A percentile compares a stretch with the other conserved stretches of the same genome.
phyloP scores from a whole-genome alignment of 2,888 invertebrate genomes.

The Caenorhabditis sp. region DNA sequence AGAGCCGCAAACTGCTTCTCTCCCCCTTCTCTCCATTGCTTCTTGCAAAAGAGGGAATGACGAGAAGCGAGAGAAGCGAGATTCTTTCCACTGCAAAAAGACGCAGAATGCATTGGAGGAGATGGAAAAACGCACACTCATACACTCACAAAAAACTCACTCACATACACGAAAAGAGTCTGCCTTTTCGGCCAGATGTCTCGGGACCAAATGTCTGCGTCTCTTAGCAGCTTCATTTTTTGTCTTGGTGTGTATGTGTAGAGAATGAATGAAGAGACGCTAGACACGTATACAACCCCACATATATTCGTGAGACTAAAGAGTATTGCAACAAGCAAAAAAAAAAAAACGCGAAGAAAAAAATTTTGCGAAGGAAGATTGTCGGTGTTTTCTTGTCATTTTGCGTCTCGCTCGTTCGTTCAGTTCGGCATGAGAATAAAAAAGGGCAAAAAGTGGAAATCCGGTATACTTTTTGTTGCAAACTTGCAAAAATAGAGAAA shows the following conservation, averaged over 20 bases:
- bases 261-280: neutral
- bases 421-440: neutral
- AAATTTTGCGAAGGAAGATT: neutral
- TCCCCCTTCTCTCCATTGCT: too few species aligned
- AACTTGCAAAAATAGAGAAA: neutral
- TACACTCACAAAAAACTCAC: too few species aligned
- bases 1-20: neutral
- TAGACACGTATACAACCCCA: neutral
- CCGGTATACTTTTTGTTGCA: neutral
- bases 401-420: neutral
- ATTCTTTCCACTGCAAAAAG: neutral
- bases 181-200: neutral
- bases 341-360: too few species aligned
- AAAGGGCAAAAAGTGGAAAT: neutral
- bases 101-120: neutral
- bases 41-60: neutral
- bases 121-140: neutral
- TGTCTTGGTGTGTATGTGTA: neutral
- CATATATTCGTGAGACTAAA: neutral
- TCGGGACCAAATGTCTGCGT: neutral
- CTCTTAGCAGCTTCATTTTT: neutral
- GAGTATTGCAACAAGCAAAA: constrained; percentile 1
- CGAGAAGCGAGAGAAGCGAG: neutral
- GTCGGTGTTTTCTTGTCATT: neutral
- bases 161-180: neutral